These are phyloP conservation scores for Sebastes iracundus DNA, from an alignment of 2,797 vertebrate genomes.

Conservation along the genomic window DNA sequence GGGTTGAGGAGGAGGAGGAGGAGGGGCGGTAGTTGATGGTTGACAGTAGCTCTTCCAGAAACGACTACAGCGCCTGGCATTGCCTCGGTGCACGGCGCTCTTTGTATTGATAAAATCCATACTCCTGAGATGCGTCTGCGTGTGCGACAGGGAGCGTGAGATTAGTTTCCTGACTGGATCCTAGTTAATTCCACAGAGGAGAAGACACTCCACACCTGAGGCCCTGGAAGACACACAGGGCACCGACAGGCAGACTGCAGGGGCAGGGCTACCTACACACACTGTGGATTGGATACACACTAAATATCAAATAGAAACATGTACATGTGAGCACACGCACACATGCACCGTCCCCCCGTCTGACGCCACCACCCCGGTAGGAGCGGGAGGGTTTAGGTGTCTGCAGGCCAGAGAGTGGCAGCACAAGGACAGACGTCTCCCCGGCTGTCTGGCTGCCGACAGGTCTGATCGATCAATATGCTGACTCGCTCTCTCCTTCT, in stretches of 20 bases:
- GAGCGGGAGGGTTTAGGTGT: conserved; percentile 84
- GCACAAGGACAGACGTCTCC: conserved; percentile 89
- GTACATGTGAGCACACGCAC: background rate
- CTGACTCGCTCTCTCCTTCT: conserved; percentile 63
- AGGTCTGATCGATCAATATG: conserved; percentile 90
- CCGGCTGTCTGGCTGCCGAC: conserved; percentile 87
- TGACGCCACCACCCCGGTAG: conserved; percentile 71
- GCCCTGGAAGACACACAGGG: conserved; percentile 60
- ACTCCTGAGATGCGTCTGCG: conserved; percentile 71
- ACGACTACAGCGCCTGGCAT: conserved; percentile 37
- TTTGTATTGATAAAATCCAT: conserved; percentile 76
- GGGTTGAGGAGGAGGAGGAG: background rate
- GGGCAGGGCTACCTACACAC: conserved; percentile 26
- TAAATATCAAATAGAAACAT: conserved; percentile 26
- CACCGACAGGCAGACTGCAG: conserved; percentile 62
- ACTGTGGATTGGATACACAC: background rate
- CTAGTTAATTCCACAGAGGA: conserved; percentile 75
- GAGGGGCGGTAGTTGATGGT: conserved; percentile 12
- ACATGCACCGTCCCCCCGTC: conserved; percentile 46
- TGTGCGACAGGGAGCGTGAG: conserved; percentile 72
- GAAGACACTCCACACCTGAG: conserved; percentile 75
- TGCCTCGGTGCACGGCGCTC: conserved; percentile 49
- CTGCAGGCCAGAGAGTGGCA: conserved; percentile 93
- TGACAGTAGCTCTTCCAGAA: conserved; percentile 61
- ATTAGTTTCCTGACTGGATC: conserved; percentile 81